phyloP scores from a whole-genome alignment of 2,888 invertebrate species.

The Zhengitettix transpicula region DNA sequence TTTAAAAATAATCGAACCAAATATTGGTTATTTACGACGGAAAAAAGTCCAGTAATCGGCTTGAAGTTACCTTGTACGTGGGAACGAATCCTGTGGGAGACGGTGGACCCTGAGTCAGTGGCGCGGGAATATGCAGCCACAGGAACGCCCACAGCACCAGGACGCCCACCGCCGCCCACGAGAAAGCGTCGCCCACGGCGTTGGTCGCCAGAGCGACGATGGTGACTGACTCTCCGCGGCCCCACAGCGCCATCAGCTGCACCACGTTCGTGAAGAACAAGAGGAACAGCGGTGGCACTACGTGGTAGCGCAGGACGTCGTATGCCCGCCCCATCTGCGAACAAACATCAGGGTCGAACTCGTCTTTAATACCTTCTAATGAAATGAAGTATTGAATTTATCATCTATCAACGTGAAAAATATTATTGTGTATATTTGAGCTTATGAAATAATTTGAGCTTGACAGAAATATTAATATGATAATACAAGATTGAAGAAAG shows the following conservation, averaged over 20 bases:
- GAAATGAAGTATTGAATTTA: no score
- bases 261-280: not conserved
- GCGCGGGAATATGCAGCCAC: constrained; percentile 24
- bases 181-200: constrained; percentile 18
- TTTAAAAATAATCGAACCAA: no score
- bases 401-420: no score
- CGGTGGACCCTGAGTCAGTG: constrained; percentile 26
- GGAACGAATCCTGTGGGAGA: constrained; percentile 31
- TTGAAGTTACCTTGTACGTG: constrained; percentile 16
- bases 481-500: no score
- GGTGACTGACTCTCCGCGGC: not conserved
- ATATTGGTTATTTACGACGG: not conserved
- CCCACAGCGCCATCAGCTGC: not conserved
- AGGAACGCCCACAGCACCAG: constrained; percentile 25
- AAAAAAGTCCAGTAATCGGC: not conserved
- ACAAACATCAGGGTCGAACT: no score
- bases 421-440: no score
- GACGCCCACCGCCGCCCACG: constrained; percentile 19
- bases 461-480: no score
- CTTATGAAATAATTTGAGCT: no score
- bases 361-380: no score
- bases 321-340: not conserved
- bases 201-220: constrained; percentile 10
- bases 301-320: not conserved
- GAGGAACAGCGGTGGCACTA: not conserved